phyloP scores from a whole-genome alignment of 2,888 invertebrate species.

The Ischnus inquisitorius region DNA sequence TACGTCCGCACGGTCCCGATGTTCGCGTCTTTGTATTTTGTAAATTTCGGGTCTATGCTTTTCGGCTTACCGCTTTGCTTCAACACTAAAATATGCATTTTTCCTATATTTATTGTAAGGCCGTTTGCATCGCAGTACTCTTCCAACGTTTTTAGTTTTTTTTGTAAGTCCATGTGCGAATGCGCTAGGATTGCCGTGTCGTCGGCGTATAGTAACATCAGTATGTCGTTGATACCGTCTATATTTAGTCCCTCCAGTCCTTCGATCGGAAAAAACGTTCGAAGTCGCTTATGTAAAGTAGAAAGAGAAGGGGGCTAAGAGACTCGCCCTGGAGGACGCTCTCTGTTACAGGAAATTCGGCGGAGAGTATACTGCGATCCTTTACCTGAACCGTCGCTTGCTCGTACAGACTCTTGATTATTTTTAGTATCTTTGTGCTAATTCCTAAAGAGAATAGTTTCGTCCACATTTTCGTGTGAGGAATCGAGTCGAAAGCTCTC shows the following conservation, averaged over 20 bases:
- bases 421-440: slow-evolving; percentile 50
- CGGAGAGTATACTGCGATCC: slow-evolving; percentile 33
- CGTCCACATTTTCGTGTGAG: slow-evolving; percentile 32
- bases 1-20: too few species aligned
- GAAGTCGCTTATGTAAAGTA: slow-evolving; percentile 59
- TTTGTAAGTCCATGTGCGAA: slow-evolving; percentile 32
- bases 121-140: slow-evolving; percentile 52
- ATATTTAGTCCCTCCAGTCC: slow-evolving; percentile 61
- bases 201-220: slow-evolving; percentile 61
- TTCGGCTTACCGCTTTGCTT: slow-evolving; percentile 21
- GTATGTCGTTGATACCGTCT: slow-evolving; percentile 45
- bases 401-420: slow-evolving; percentile 54
- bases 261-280: slow-evolving; percentile 53
- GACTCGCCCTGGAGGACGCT: slow-evolving; percentile 64
- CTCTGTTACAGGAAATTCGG: slow-evolving; percentile 55
- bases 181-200: slow-evolving; percentile 60
- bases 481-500: slow-evolving; percentile 41
- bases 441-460: slow-evolving; percentile 40
- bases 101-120: slow-evolving; percentile 33
- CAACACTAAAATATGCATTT: slow-evolving; percentile 46
- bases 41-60: background rate
- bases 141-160: slow-evolving; percentile 31
- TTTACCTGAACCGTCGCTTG: slow-evolving; percentile 37
- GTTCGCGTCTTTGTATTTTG: background rate
- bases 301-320: slow-evolving; percentile 55